Percentiles rank a stretch among this genome's conserved stretches.
Evolutionary conservation across 2,113 vertebrate genomes (phyloP).

Genomic region (Erythrolamprus reginae): DNA sequence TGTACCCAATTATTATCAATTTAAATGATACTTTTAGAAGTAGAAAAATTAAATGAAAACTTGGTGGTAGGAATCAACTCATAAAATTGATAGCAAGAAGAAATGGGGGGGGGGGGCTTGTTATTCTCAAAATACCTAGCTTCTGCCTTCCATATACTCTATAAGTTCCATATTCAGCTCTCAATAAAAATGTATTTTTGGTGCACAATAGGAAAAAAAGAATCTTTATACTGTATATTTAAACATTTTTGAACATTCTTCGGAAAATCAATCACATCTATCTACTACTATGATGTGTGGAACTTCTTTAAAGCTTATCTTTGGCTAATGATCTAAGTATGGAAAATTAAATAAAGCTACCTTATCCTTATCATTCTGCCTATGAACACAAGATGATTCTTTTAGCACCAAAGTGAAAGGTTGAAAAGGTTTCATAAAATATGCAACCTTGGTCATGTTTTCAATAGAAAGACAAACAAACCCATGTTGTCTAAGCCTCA

Average conservation of each 20-base stretch:
- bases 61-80: neutral
- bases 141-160: neutral
- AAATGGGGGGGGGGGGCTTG: neutral
- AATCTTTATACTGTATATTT: neutral
- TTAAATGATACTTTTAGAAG: neutral
- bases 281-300: neutral
- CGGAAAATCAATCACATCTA: neutral
- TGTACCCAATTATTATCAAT: neutral
- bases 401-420: neutral
- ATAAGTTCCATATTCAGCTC: neutral
- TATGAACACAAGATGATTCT: neutral
- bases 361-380: neutral
- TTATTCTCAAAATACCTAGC: neutral
- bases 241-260: neutral
- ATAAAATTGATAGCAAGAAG: neutral
- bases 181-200: neutral
- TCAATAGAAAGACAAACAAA: neutral
- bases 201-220: neutral
- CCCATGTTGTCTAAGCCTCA: neutral
- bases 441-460: neutral
- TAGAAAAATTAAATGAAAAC: neutral
- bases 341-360: neutral
- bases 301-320: neutral
- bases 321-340: neutral
- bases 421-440: neutral